A percentile compares a stretch with the other conserved stretches of the same genome.
These are phyloP conservation scores for Acanthochromis polyacanthus DNA, from an alignment of 2,113 vertebrate genomes.

Conservation along the genomic window DNA sequence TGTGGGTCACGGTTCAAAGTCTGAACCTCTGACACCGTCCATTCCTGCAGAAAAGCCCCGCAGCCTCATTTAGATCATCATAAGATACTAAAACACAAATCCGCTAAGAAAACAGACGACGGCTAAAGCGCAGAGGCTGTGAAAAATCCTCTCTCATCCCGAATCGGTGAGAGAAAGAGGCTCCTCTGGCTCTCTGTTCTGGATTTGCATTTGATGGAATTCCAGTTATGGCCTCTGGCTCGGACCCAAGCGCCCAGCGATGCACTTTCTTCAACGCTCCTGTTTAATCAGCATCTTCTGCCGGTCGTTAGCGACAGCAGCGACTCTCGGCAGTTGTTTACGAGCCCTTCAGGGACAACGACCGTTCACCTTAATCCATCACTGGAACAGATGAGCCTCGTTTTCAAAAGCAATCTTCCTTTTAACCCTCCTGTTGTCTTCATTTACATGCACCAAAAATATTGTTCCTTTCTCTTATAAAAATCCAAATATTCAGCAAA, in stretches of 20 bases:
- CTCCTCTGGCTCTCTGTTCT: conserved; percentile 10
- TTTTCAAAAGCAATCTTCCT: not conserved
- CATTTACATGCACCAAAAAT: too few relatives aligned
- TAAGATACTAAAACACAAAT: not conserved
- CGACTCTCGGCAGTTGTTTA: conserved; percentile 24
- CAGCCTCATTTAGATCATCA: not conserved
- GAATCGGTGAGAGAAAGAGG: conserved; percentile 4
- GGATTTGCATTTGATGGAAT: conserved; percentile 53
- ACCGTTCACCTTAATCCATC: conserved; percentile 26
- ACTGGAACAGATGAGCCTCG: conserved; percentile 13
- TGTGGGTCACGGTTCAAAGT: conserved; percentile 3
- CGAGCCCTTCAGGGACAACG: conserved; percentile 13
- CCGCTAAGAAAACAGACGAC: not conserved
- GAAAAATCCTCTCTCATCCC: not conserved
- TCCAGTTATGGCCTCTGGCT: conserved; percentile 58
- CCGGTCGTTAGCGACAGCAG: conserved; percentile 38
- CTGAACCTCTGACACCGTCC: not conserved
- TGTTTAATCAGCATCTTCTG: conserved; percentile 69
- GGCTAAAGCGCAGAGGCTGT: not conserved
- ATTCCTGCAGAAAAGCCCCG: not conserved
- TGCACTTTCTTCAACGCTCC: conserved; percentile 38
- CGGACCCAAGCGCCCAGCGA: conserved; percentile 3
- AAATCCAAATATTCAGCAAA: too few relatives aligned
- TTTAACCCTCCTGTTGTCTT: not conserved
- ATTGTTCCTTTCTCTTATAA: too few relatives aligned